A percentile compares a stretch with the other conserved stretches of the same genome.
These are phyloP conservation scores for Campoplex nolae DNA, from an alignment of 2,888 invertebrate species.

Conservation along the genomic window DNA sequence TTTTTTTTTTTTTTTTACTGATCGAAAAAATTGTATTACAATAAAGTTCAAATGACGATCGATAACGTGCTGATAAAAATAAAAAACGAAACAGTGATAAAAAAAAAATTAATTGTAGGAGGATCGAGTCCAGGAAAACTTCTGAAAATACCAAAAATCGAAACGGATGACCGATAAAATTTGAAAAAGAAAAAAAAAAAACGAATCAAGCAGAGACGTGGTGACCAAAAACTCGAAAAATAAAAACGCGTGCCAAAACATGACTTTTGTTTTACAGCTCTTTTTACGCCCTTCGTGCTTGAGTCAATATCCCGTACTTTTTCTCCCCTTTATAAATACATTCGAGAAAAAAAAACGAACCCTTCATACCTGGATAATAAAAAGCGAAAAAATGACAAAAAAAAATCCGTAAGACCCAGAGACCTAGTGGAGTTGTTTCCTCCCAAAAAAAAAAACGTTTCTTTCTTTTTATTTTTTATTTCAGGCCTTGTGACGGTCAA, in stretches of 20 bases:
- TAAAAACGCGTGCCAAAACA: slow-evolving; percentile 6
- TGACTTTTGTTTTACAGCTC: slow-evolving; percentile 45
- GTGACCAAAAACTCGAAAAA: not conserved
- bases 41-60: not conserved
- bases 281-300: slow-evolving; percentile 33
- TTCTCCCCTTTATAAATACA: slow-evolving; percentile 49
- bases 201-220: no score
- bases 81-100: not conserved
- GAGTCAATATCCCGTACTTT: slow-evolving; percentile 46
- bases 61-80: not conserved
- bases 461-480: slow-evolving; percentile 50
- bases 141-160: slow-evolving; percentile 18
- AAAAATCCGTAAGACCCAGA: slow-evolving; percentile 48
- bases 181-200: not conserved
- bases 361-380: slow-evolving; percentile 67
- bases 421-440: slow-evolving; percentile 49
- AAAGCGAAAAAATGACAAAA: slow-evolving; percentile 37
- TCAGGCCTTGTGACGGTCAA: slow-evolving; percentile 24
- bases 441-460: slow-evolving; percentile 37
- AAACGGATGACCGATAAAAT: not conserved
- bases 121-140: slow-evolving; percentile 3
- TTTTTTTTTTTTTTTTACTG: not conserved
- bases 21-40: not conserved
- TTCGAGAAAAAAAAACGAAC: slow-evolving; percentile 27
- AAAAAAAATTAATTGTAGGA: not conserved